Conservation (phyloP, 2,797 vertebrate species). For the Melanotaenia nigrans region DNA sequence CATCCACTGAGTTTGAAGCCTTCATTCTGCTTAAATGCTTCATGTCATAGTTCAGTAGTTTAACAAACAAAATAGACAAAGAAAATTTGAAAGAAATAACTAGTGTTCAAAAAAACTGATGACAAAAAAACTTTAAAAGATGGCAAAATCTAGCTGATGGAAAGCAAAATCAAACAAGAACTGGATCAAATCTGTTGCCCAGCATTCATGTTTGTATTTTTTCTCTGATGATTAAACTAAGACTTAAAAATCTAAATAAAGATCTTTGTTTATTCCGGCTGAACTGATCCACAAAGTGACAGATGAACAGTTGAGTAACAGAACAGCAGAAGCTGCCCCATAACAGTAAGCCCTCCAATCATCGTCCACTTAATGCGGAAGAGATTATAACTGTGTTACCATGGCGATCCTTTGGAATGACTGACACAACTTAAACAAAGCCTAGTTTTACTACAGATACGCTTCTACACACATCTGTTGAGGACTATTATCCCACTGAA, state of each 20-base stretch:
- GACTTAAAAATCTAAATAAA: slow-evolving; percentile 4
- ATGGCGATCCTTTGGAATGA: slow-evolving; percentile 5
- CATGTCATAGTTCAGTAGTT: no score
- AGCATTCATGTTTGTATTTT: no score
- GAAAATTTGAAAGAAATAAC: no score
- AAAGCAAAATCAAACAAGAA: no score
- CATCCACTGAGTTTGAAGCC: no score
- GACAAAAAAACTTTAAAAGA: no score
- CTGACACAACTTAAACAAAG: neutral
- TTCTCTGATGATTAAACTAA: neutral
- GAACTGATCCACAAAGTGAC: neutral
- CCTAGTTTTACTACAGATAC: neutral
- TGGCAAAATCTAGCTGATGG: no score
- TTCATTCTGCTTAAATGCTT: no score
- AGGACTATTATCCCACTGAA: neutral
- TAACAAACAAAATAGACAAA: no score
- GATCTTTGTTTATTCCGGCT: neutral
- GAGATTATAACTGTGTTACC: slow-evolving; percentile 4
- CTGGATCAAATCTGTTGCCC: no score
- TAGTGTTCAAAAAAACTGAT: no score
- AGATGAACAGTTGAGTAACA: slow-evolving; percentile 18
- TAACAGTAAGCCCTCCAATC: neutral
- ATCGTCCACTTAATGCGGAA: slow-evolving; percentile 1
- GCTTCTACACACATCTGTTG: neutral
- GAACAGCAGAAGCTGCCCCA: slow-evolving; percentile 8